phyloP scores from a whole-genome alignment of 2,113 vertebrate species.

The Martes martes region DNA sequence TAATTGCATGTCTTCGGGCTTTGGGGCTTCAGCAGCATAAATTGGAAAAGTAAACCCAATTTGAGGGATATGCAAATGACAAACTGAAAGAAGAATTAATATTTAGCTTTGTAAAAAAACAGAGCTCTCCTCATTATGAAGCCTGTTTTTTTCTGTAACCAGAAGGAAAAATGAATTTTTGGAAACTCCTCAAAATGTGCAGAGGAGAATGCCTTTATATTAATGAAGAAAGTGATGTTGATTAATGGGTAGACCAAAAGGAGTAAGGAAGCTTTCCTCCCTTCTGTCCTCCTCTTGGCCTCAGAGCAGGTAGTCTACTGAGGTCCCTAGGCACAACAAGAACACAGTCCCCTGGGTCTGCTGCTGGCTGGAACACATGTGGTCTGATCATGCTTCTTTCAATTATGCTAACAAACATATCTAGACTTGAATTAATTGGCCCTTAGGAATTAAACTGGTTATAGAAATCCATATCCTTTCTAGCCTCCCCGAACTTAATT shows the following conservation, averaged over 20 bases:
- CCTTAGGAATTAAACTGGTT: neutral
- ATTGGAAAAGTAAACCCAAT: constrained; percentile 55
- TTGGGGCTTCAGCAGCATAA: neutral
- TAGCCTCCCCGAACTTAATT: neutral
- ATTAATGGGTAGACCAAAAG: constrained; percentile 45
- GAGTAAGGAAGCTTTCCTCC: neutral
- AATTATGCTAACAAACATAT: constrained; percentile 34
- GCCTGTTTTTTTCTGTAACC: constrained; percentile 39
- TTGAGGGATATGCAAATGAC: constrained; percentile 67
- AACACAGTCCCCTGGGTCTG: neutral
- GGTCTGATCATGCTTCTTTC: neutral
- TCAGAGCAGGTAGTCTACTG: neutral
- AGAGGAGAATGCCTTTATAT: constrained; percentile 49
- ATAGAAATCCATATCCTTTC: neutral
- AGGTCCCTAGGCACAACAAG: neutral
- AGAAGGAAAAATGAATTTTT: constrained; percentile 57
- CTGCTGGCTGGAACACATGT: neutral
- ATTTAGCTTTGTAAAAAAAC: constrained; percentile 23
- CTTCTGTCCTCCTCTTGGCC: neutral
- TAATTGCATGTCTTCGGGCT: constrained; percentile 16
- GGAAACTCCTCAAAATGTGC: constrained; percentile 59
- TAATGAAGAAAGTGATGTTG: constrained; percentile 65
- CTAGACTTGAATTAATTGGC: neutral
- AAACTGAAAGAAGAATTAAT: constrained; percentile 57
- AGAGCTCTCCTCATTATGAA: constrained; percentile 57